Conservation (phyloP, 2,888 invertebrate genomes). For the Xestia c-nigrum region DNA sequence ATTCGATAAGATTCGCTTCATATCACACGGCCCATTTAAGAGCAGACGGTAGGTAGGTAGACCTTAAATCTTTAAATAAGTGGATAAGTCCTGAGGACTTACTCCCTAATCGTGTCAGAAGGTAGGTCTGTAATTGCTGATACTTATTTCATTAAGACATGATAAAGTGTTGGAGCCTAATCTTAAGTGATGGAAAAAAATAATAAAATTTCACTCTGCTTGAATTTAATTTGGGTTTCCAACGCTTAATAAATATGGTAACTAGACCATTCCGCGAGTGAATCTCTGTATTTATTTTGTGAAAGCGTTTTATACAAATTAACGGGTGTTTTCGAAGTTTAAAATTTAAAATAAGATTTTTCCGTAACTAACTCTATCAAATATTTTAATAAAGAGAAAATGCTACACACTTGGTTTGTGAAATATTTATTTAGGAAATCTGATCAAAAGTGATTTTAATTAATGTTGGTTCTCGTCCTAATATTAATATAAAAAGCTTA, state of each 20-base stretch:
- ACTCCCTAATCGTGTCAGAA: background rate
- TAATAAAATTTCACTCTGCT: conserved; percentile 10
- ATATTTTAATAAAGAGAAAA: no score
- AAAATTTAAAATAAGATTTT: conserved; percentile 4
- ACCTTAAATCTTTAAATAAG: background rate
- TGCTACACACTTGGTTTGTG: background rate
- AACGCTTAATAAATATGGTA: conserved; percentile 31
- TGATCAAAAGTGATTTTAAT: background rate
- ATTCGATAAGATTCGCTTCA: background rate
- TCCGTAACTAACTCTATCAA: no score
- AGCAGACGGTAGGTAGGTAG: background rate
- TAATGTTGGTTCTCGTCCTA: background rate
- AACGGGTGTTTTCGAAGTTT: background rate
- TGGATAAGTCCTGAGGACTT: background rate
- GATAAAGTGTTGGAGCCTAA: conserved; percentile 1
- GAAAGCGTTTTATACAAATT: conserved; percentile 6
- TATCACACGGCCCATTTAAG: background rate
- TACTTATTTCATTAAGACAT: background rate
- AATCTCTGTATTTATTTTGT: conserved; percentile 15
- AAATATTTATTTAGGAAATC: conserved; percentile 17
- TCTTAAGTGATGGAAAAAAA: conserved; percentile 7
- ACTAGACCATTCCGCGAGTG: conserved; percentile 10
- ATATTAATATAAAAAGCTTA: background rate
- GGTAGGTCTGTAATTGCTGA: background rate
- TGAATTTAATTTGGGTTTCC: conserved; percentile 31